Evolutionary conservation across 1,140 invertebrate species (phyloP).

Genomic region (Drosophila subpulchrella): DNA sequence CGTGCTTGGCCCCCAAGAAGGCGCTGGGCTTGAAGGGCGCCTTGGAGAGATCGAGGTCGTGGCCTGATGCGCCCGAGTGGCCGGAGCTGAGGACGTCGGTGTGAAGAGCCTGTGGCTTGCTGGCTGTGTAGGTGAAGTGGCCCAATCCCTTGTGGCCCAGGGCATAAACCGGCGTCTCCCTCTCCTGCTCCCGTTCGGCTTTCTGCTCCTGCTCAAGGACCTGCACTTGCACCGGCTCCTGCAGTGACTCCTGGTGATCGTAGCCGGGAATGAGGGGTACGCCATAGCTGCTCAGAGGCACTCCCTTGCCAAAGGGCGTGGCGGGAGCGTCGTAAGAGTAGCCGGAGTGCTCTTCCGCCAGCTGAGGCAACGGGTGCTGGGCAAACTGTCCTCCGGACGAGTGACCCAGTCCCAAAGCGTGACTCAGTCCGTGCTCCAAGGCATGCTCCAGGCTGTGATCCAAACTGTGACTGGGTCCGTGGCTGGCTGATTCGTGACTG

Average conservation of each 20-base stretch:
- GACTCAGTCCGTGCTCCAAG: constrained; percentile 31
- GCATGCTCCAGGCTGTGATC: constrained; percentile 23
- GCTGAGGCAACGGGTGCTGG: constrained; percentile 30
- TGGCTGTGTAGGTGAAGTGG: constrained; percentile 72
- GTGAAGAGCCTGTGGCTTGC: constrained; percentile 69
- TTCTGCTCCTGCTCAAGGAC: constrained; percentile 37
- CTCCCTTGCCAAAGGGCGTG: constrained; percentile 52
- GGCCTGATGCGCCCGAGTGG: not conserved
- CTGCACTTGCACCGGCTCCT: constrained; percentile 39
- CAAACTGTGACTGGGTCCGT: constrained; percentile 17
- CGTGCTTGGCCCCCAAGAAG: constrained; percentile 74
- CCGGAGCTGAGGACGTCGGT: constrained; percentile 41
- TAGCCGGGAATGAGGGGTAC: constrained; percentile 62
- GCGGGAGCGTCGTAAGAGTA: constrained; percentile 57
- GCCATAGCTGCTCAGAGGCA: constrained; percentile 61
- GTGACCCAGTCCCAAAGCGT: constrained; percentile 31
- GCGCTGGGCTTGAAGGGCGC: constrained; percentile 76
- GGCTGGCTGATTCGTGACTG: constrained; percentile 2
- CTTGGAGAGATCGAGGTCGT: constrained; percentile 47
- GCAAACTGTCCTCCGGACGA: constrained; percentile 8
- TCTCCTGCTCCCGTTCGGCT: constrained; percentile 21
- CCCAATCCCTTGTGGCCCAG: constrained; percentile 78
- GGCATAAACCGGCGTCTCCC: constrained; percentile 65
- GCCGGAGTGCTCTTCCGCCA: constrained; percentile 35
- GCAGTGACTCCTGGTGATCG: constrained; percentile 49